These are phyloP conservation scores for Onychomys torridus DNA, from an alignment of 2,797 vertebrate genomes.

Conservation along the genomic window DNA sequence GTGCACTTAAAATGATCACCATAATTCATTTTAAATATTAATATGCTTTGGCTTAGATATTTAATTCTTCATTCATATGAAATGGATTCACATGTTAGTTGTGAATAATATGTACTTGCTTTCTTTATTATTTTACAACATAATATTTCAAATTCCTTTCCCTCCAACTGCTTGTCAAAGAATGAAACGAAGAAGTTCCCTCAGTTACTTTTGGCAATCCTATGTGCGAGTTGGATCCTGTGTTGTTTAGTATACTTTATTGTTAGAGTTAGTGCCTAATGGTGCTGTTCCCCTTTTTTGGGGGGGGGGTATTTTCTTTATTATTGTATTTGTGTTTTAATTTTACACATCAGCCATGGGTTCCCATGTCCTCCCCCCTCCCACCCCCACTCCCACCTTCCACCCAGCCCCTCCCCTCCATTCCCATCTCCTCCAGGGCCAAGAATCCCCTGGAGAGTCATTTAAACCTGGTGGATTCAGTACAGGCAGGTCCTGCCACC, in stretches of 20 bases:
- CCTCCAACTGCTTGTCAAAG: neutral
- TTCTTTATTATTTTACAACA: neutral
- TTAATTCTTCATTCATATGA: neutral
- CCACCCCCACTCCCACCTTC: too few relatives aligned
- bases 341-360: too few relatives aligned
- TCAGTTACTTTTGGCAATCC: too few relatives aligned
- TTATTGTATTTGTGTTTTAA: too few relatives aligned
- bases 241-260: neutral
- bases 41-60: neutral
- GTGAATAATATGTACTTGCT: neutral
- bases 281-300: too few relatives aligned
- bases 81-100: neutral
- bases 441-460: too few relatives aligned
- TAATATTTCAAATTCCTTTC: neutral
- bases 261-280: neutral
- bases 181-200: neutral
- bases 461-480: too few relatives aligned
- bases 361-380: too few relatives aligned
- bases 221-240: neutral
- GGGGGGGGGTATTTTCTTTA: too few relatives aligned
- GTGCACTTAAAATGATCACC: neutral
- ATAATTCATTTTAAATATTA: constrained; percentile 14
- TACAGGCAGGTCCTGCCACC: too few relatives aligned
- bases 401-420: too few relatives aligned
- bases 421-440: too few relatives aligned